Percentiles rank a stretch among this genome's conserved stretches.
phyloP scores from a whole-genome alignment of 2,888 invertebrate genomes.

The Drymonia ruficornis region DNA sequence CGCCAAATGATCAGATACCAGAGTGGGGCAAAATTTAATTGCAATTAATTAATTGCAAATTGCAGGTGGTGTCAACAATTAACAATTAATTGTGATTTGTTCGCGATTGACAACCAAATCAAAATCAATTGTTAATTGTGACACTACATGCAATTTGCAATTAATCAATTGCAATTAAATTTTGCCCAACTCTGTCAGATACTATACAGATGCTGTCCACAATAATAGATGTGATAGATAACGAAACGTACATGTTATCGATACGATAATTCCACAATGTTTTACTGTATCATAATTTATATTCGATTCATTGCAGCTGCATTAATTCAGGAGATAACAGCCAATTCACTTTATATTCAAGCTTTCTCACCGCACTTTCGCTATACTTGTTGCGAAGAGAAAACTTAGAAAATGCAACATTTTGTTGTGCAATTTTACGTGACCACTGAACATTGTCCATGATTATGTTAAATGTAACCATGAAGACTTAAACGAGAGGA shows the following conservation, averaged over 20 bases:
- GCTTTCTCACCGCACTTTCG: slow-evolving; percentile 69
- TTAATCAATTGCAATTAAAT: no score
- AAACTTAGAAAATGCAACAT: slow-evolving; percentile 54
- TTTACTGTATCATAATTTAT: slow-evolving; percentile 17
- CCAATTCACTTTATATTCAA: slow-evolving; percentile 27
- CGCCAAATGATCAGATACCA: no score
- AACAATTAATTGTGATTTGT: no score
- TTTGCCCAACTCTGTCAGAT: no score
- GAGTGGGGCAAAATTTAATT: no score
- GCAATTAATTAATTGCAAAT: no score
- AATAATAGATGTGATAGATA: slow-evolving; percentile 10
- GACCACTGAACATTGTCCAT: slow-evolving; percentile 45
- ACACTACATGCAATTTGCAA: no score
- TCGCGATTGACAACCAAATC: no score
- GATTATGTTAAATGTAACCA: slow-evolving; percentile 37
- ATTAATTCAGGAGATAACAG: slow-evolving; percentile 14
- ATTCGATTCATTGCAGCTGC: slow-evolving; percentile 9
- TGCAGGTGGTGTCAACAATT: no score
- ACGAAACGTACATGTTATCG: slow-evolving; percentile 10
- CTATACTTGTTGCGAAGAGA: slow-evolving; percentile 47
- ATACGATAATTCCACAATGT: slow-evolving; percentile 8
- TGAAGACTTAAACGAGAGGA: slow-evolving; percentile 15
- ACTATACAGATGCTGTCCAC: slow-evolving; percentile 8
- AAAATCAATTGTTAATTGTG: no score
- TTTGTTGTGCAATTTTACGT: slow-evolving; percentile 42